Evolutionary conservation across 2,888 invertebrate genomes (phyloP).

Genomic region (Boloria selene): DNA sequence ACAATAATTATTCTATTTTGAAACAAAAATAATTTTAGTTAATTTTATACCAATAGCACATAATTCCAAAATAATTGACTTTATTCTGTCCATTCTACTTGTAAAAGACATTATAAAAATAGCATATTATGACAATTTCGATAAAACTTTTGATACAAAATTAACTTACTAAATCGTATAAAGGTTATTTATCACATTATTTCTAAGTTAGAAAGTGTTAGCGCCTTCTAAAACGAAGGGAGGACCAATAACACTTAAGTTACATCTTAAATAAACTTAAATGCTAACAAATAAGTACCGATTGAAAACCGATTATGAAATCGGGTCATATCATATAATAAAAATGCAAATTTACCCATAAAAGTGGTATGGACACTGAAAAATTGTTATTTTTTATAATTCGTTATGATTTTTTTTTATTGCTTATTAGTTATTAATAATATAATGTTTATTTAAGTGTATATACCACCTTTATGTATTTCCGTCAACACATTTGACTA

Average conservation of each 20-base stretch:
- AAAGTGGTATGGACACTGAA: conserved; percentile 3
- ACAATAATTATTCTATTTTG: no score
- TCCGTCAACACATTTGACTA: conserved; percentile 59
- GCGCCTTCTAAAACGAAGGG: conserved; percentile 75
- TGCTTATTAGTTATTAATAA: background rate
- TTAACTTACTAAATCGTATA: conserved; percentile 3
- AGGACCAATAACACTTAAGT: conserved; percentile 32
- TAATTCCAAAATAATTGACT: no score
- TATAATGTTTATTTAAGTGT: background rate
- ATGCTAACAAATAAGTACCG: conserved; percentile 36
- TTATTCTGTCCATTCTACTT: no score
- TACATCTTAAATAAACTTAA: conserved; percentile 23
- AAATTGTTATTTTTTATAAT: background rate
- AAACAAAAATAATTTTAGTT: background rate
- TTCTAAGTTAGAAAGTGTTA: conserved; percentile 44
- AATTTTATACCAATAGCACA: conserved; percentile 1
- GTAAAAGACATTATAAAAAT: no score
- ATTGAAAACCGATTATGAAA: conserved; percentile 21
- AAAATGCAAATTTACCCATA: conserved; percentile 36
- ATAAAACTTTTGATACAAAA: no score
- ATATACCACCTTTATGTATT: conserved; percentile 7
- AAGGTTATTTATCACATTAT: conserved; percentile 43
- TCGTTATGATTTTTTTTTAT: background rate
- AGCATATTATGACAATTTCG: no score
- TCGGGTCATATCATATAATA: conserved; percentile 16